A percentile compares a stretch with the other conserved stretches of the same genome.
Evolutionary conservation across 2,888 invertebrate genomes (phyloP).

Genomic region (Myathropa florea): DNA sequence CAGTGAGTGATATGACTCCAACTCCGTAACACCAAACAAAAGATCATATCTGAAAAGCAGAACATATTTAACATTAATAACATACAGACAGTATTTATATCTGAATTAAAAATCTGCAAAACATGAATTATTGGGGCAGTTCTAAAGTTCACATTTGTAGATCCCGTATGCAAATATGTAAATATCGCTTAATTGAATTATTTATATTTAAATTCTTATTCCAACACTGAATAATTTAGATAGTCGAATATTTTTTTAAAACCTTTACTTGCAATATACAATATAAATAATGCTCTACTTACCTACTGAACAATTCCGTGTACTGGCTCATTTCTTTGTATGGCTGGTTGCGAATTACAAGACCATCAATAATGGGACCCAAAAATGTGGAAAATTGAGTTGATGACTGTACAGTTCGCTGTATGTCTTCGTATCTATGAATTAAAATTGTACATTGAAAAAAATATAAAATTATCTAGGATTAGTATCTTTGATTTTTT

Average conservation of each 20-base stretch:
- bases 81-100: too few relatives aligned
- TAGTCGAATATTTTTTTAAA: too few relatives aligned
- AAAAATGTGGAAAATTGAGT: constrained; percentile 91
- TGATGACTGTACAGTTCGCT: constrained; percentile 83
- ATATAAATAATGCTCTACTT: constrained; percentile 71
- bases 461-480: background rate
- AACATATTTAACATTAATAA: too few relatives aligned
- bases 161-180: too few relatives aligned
- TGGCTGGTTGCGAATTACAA: constrained; percentile 91
- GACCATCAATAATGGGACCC: constrained; percentile 93
- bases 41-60: constrained; percentile 87
- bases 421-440: constrained; percentile 85
- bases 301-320: constrained; percentile 89
- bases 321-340: constrained; percentile 88
- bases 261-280: too few relatives aligned
- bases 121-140: too few relatives aligned
- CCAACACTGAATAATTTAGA: too few relatives aligned
- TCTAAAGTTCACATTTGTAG: too few relatives aligned
- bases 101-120: too few relatives aligned
- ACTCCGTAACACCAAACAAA: constrained; percentile 91
- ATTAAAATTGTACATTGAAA: constrained; percentile 59
- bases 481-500: too few relatives aligned
- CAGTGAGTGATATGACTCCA: constrained; percentile 89
- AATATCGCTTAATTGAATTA: too few relatives aligned
- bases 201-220: too few relatives aligned